A percentile compares a stretch with the other conserved stretches of the same genome.
These are phyloP conservation scores for Platysteira castanea DNA, from an alignment of 2,113 vertebrate genomes.

Conservation along the genomic window DNA sequence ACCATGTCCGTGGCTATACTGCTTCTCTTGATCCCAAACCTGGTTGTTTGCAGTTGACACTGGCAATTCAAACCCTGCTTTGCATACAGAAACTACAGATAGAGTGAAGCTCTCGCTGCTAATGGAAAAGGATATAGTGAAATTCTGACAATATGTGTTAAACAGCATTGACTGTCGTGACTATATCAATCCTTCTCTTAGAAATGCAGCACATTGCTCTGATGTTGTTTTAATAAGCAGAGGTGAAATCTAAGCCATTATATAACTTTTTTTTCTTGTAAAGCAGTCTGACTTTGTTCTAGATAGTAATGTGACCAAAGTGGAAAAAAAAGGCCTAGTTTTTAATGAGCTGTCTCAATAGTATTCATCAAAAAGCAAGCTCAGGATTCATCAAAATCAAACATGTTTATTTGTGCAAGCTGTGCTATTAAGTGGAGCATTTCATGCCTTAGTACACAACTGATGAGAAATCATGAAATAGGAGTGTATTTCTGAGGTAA, in stretches of 20 bases:
- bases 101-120: not conserved
- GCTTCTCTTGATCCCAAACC: not conserved
- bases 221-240: conserved; percentile 34
- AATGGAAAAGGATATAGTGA: not conserved
- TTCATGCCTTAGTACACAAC: conserved; percentile 6
- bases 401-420: conserved; percentile 34
- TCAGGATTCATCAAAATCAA: conserved; percentile 41
- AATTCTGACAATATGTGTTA: not conserved
- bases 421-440: conserved; percentile 23
- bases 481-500: not conserved
- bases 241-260: conserved; percentile 41
- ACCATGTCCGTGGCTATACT: not conserved
- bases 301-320: conserved; percentile 40
- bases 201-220: not conserved
- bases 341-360: conserved; percentile 59
- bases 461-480: not conserved
- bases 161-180: not conserved
- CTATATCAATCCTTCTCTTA: not conserved
- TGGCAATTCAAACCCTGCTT: not conserved
- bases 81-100: not conserved
- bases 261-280: not conserved
- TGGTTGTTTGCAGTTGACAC: not conserved
- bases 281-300: conserved; percentile 40
- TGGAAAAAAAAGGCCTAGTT: not conserved
- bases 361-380: conserved; percentile 51